Conservation (phyloP, 2,888 invertebrate species). For the Drosophila mercatorum region DNA sequence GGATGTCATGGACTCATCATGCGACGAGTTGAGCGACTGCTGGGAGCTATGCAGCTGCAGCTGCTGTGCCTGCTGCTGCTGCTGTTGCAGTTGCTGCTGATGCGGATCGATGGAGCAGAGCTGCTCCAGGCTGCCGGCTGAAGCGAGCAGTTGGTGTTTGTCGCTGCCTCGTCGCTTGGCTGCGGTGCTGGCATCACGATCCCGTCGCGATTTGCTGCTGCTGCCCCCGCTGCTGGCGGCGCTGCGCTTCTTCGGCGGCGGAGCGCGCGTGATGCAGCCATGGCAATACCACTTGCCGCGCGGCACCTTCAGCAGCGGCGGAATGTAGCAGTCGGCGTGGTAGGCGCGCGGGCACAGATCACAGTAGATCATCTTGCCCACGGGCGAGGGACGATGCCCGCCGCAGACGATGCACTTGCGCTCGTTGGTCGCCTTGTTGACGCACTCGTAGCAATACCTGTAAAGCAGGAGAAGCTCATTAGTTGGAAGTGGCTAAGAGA, state of each 20-base stretch:
- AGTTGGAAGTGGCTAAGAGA: not conserved
- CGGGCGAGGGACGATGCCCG: conserved; percentile 86
- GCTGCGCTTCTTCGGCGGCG: conserved; percentile 88
- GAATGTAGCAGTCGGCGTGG: conserved; percentile 97
- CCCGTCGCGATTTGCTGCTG: conserved; percentile 86
- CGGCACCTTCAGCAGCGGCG: conserved; percentile 92
- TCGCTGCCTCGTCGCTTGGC: conserved; percentile 74
- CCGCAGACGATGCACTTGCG: conserved; percentile 98
- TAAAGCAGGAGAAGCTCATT: conserved; percentile 15
- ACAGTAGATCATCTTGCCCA: conserved; percentile 91
- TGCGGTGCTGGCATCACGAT: conserved; percentile 75
- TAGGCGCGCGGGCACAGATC: conserved; percentile 96
- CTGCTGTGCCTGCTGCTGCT: conserved; percentile 64
- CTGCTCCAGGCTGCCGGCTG: conserved; percentile 50
- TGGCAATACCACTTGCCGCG: conserved; percentile 96
- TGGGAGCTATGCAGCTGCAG: conserved; percentile 78
- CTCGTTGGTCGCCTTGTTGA: conserved; percentile 96
- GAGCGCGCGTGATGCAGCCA: conserved; percentile 93
- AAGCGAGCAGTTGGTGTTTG: conserved; percentile 54
- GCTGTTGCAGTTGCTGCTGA: conserved; percentile 66
- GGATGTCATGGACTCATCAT: conserved; percentile 84
- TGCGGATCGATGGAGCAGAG: conserved; percentile 50
- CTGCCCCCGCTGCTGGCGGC: conserved; percentile 75
- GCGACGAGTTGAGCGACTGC: conserved; percentile 83
- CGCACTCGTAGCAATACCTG: conserved; percentile 98